phyloP scores from a whole-genome alignment of 2,113 vertebrate genomes.

The Carettochelys insculpta region DNA sequence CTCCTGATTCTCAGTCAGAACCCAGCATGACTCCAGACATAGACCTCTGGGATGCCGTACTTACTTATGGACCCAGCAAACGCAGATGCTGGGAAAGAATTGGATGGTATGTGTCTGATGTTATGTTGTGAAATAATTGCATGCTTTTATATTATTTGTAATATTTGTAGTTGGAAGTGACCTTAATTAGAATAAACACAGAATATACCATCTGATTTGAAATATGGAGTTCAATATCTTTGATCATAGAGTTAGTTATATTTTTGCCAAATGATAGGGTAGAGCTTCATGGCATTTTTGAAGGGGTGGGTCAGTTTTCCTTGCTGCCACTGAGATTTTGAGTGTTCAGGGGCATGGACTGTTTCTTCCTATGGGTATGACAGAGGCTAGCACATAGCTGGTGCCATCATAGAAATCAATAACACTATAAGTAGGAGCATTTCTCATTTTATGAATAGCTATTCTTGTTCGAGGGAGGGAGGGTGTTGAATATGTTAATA shows the following conservation, averaged over 20 bases:
- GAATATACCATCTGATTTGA: neutral
- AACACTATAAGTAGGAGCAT: neutral
- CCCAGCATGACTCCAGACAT: slow-evolving; percentile 85
- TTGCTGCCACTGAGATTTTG: neutral
- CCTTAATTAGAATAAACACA: neutral
- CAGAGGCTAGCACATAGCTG: neutral
- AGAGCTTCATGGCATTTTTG: neutral
- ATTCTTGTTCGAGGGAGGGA: neutral
- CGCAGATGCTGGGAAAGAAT: slow-evolving; percentile 94
- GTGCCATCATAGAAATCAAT: neutral
- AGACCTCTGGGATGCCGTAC: slow-evolving; percentile 91
- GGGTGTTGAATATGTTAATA: neutral
- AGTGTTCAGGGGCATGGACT: neutral
- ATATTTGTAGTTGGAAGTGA: neutral
- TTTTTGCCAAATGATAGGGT: neutral
- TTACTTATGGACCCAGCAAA: slow-evolving; percentile 86
- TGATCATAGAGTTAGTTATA: neutral
- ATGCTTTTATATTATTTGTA: neutral
- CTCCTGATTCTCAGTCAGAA: slow-evolving; percentile 97
- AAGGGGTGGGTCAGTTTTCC: neutral
- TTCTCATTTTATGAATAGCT: neutral
- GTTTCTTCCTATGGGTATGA: neutral
- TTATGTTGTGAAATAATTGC: neutral
- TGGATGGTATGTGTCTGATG: slow-evolving; percentile 85
- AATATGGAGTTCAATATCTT: neutral